phyloP scores from a whole-genome alignment of 2,888 invertebrate species.

The Spodoptera exigua region DNA sequence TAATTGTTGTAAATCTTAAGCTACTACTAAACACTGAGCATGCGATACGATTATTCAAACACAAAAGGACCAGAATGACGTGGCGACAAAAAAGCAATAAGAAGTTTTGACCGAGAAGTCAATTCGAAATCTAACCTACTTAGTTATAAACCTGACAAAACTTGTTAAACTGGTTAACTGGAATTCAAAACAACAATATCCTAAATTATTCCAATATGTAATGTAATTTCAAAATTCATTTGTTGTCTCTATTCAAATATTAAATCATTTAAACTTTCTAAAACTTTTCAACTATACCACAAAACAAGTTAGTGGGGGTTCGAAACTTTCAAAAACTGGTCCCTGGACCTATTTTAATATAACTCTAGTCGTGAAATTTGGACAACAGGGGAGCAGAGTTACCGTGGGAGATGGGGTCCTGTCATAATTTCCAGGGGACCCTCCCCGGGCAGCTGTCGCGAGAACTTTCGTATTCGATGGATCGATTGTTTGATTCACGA shows the following conservation, averaged over 20 bases:
- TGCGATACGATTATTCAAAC: conserved; percentile 16
- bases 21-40: conserved; percentile 20
- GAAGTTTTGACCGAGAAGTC: too few relatives aligned
- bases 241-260: conserved; percentile 16
- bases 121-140: too few relatives aligned
- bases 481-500: conserved; percentile 85
- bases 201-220: too few relatives aligned
- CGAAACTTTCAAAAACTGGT: conserved; percentile 62
- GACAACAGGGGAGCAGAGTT: conserved; percentile 65
- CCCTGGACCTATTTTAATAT: conserved; percentile 57
- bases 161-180: too few relatives aligned
- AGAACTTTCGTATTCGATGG: conserved; percentile 74
- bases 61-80: not conserved
- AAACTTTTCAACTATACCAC: conserved; percentile 20
- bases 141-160: too few relatives aligned
- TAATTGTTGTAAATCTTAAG: not conserved
- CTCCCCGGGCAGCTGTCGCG: conserved; percentile 83
- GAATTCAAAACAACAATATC: too few relatives aligned
- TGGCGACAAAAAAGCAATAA: too few relatives aligned
- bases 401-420: conserved; percentile 83
- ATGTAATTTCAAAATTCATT: conserved; percentile 1
- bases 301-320: conserved; percentile 35
- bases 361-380: conserved; percentile 60
- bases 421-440: conserved; percentile 68
- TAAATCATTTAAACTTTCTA: conserved; percentile 28